These are phyloP conservation scores for Actinia equina DNA, from an alignment of 64 coral and sea anemone species.

Conservation along the genomic window DNA sequence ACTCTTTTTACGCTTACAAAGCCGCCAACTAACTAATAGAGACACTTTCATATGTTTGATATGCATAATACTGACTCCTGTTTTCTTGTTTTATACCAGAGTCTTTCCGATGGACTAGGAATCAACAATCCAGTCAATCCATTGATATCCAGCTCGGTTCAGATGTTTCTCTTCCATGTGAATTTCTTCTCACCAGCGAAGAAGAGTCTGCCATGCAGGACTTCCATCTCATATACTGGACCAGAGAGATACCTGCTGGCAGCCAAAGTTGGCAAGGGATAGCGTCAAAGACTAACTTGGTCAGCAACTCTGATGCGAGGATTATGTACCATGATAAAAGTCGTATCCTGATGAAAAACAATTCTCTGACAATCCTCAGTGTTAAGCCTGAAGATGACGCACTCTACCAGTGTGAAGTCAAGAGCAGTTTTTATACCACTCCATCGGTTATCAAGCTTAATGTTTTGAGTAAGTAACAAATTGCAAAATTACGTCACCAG, in stretches of 20 bases:
- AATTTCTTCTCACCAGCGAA: neutral
- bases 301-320: neutral
- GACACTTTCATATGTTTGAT: no score
- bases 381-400: neutral
- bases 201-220: neutral
- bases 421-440: conserved; percentile 15
- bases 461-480: neutral
- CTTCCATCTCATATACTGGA: neutral
- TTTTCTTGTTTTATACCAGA: neutral
- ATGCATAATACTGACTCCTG: neutral
- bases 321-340: neutral
- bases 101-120: neutral
- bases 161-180: conserved; percentile 1
- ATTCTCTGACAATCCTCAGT: neutral
- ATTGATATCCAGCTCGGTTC: neutral
- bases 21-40: no score
- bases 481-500: no score
- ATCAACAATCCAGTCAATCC: neutral
- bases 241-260: neutral
- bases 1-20: no score
- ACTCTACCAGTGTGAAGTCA: neutral
- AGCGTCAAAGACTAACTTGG: neutral
- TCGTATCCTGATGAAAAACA: neutral
- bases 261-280: neutral
- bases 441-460: conserved; percentile 6